A percentile compares a stretch with the other conserved stretches of the same genome.
These are phyloP conservation scores for Apocheima hispidaria DNA, from an alignment of 2,888 invertebrate species.

Conservation along the genomic window DNA sequence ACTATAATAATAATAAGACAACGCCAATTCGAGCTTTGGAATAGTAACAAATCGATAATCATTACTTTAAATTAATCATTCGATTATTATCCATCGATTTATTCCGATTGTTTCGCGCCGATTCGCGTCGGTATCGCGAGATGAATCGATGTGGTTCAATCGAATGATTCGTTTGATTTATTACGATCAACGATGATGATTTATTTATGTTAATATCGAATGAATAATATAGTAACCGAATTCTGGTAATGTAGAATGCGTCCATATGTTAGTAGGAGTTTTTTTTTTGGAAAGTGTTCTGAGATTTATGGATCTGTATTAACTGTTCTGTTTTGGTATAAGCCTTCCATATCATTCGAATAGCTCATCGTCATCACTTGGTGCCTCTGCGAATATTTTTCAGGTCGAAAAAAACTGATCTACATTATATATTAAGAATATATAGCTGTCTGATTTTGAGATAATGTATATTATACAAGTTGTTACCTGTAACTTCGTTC, in stretches of 20 bases:
- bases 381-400: too few relatives aligned
- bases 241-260: slow-evolving; percentile 39
- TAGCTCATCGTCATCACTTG: too few relatives aligned
- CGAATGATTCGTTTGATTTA: slow-evolving; percentile 77
- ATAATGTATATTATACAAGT: too few relatives aligned
- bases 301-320: slow-evolving; percentile 27
- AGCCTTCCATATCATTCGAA: too few relatives aligned
- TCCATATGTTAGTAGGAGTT: slow-evolving; percentile 26
- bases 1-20: slow-evolving; percentile 27
- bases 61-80: slow-evolving; percentile 52
- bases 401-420: too few relatives aligned
- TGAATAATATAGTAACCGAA: slow-evolving; percentile 56
- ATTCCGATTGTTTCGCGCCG: slow-evolving; percentile 69
- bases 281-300: slow-evolving; percentile 33
- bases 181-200: slow-evolving; percentile 70
- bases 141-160: slow-evolving; percentile 77
- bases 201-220: slow-evolving; percentile 70
- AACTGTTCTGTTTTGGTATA: background rate
- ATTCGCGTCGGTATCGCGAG: slow-evolving; percentile 68
- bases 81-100: slow-evolving; percentile 63
- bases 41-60: slow-evolving; percentile 39
- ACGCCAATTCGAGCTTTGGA: slow-evolving; percentile 32
- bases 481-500: too few relatives aligned
- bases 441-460: too few relatives aligned
- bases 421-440: too few relatives aligned